Percentiles rank a stretch among this genome's conserved stretches.
Conservation (phyloP, 2,113 vertebrate species). For the Sinocyclocheilus anshuiensis region DNA sequence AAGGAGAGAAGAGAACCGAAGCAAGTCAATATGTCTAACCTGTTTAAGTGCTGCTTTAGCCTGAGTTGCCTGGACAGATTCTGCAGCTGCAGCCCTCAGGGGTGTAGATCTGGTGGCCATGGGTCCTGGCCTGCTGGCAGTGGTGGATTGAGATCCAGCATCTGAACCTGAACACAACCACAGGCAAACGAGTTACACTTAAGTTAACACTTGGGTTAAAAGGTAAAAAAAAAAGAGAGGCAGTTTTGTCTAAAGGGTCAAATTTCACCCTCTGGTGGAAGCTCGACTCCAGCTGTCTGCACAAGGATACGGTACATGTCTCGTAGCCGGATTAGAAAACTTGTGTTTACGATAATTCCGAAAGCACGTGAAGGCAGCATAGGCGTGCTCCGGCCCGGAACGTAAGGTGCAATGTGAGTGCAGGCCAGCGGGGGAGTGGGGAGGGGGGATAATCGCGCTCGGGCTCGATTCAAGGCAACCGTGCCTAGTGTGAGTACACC, state of each 20-base stretch:
- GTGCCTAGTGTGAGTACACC: too few species aligned
- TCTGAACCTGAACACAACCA: slow-evolving; percentile 63
- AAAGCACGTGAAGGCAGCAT: too few species aligned
- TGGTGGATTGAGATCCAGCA: slow-evolving; percentile 70
- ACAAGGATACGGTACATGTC: slow-evolving; percentile 95
- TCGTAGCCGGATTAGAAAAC: slow-evolving; percentile 77
- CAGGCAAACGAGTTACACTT: neutral
- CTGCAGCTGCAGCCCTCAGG: slow-evolving; percentile 72
- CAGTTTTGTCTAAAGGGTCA: neutral
- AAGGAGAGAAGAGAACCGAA: neutral
- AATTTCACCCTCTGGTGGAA: slow-evolving; percentile 83
- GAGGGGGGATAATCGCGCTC: too few species aligned
- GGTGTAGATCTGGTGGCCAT: slow-evolving; percentile 78
- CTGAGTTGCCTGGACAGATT: slow-evolving; percentile 81
- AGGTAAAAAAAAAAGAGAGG: too few species aligned
- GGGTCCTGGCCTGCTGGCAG: slow-evolving; percentile 74
- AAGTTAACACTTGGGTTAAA: neutral
- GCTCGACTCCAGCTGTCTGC: slow-evolving; percentile 87
- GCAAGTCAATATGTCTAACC: slow-evolving; percentile 68
- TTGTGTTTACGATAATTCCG: too few species aligned
- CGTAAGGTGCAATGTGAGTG: too few species aligned
- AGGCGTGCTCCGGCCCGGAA: too few species aligned
- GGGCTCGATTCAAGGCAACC: too few species aligned
- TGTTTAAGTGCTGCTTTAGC: slow-evolving; percentile 93
- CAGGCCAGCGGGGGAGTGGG: too few species aligned